phyloP scores from a whole-genome alignment of 64 coral and sea anemone genomes.

The Porites lutea region DNA sequence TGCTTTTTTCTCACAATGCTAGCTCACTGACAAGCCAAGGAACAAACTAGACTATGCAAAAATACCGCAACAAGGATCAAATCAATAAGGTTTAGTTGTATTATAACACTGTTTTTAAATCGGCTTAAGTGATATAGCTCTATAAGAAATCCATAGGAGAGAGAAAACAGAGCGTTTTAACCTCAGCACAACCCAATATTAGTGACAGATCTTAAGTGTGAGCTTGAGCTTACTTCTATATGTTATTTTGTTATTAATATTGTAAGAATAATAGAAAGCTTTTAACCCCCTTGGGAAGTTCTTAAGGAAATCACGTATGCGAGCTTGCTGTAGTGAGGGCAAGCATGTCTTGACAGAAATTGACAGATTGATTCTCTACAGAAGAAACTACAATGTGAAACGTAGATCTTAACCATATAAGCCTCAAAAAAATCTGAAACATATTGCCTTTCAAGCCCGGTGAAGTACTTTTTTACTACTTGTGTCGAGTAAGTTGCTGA shows the following conservation, averaged over 20 bases:
- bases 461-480: neutral
- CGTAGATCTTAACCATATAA: neutral
- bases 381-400: neutral
- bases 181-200: slow-evolving; percentile 11
- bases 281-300: slow-evolving; percentile 19
- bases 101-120: slow-evolving; percentile 19
- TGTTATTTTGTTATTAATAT: slow-evolving; percentile 38
- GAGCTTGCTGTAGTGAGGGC: neutral
- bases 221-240: neutral
- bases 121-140: slow-evolving; percentile 10
- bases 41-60: too few species aligned
- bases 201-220: slow-evolving; percentile 6
- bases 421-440: neutral
- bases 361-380: neutral
- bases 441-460: neutral
- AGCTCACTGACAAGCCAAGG: neutral
- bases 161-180: neutral
- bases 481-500: neutral
- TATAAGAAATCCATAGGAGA: neutral
- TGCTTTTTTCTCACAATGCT: neutral
- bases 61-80: neutral
- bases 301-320: slow-evolving; percentile 7
- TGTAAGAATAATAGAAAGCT: neutral
- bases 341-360: neutral
- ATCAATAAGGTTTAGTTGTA: neutral